Evolutionary conservation across 2,797 vertebrate genomes (phyloP).

Genomic region (Catharus ustulatus): DNA sequence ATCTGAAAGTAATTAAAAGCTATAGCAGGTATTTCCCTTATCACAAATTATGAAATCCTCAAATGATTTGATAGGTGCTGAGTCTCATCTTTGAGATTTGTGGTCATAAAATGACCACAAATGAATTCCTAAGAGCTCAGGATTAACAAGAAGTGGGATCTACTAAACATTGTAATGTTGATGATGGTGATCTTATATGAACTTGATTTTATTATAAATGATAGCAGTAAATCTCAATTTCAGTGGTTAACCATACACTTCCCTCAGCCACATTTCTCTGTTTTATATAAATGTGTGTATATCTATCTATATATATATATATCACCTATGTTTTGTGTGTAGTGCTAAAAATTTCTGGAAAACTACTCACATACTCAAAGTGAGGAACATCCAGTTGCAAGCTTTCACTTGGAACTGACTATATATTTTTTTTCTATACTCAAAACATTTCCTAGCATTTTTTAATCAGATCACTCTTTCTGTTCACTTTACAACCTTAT

Average conservation of each 20-base stretch:
- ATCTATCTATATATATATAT: too few relatives aligned
- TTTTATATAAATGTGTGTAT: background rate
- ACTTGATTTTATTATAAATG: background rate
- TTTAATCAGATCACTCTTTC: background rate
- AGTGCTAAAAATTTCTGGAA: background rate
- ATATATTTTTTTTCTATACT: background rate
- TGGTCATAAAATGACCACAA: background rate
- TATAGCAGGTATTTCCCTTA: background rate
- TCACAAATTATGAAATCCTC: background rate
- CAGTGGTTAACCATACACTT: background rate
- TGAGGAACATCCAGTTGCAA: background rate
- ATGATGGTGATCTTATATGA: background rate
- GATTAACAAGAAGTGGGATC: background rate
- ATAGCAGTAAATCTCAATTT: background rate
- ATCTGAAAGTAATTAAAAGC: background rate
- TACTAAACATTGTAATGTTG: background rate
- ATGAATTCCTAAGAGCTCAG: background rate
- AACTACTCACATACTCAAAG: background rate
- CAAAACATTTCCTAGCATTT: background rate
- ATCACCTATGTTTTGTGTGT: accelerated
- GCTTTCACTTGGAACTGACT: background rate
- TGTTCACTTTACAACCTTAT: background rate
- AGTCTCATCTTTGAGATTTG: background rate
- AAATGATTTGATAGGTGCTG: background rate
- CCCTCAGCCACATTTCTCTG: background rate